Evolutionary conservation across 2,113 vertebrate genomes (phyloP).

Genomic region (Psammodynastes pulverulentus): DNA sequence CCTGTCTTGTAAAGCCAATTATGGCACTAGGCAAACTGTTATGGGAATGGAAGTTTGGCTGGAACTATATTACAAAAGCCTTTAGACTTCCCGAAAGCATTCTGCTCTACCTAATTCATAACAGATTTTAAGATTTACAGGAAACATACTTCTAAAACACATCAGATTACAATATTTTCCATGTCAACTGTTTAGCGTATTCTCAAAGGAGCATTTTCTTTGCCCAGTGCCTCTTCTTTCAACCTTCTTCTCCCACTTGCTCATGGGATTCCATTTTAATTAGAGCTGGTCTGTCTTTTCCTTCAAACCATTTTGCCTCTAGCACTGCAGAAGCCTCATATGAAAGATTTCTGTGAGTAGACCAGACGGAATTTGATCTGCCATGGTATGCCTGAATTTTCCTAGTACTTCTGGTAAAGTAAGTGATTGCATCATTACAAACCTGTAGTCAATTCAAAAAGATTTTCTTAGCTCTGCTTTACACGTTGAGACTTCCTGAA

Average conservation of each 20-base stretch:
- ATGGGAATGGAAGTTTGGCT: constrained; percentile 20
- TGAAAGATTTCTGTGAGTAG: constrained; percentile 53
- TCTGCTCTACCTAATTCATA: constrained; percentile 55
- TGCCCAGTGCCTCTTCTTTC: constrained; percentile 37
- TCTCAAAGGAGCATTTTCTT: constrained; percentile 50
- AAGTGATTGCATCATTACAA: constrained; percentile 59
- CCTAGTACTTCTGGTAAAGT: constrained; percentile 60
- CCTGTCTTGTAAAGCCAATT: constrained; percentile 54
- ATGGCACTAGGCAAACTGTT: constrained; percentile 33
- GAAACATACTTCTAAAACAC: constrained; percentile 63
- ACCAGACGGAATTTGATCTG: constrained; percentile 59
- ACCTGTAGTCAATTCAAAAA: constrained; percentile 52
- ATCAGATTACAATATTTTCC: constrained; percentile 64
- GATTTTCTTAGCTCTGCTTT: constrained; percentile 46
- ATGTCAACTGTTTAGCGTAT: constrained; percentile 56
- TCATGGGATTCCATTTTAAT: constrained; percentile 56
- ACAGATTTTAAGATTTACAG: constrained; percentile 64
- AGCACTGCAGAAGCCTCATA: constrained; percentile 46
- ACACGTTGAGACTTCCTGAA: constrained; percentile 54
- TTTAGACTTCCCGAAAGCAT: constrained; percentile 57
- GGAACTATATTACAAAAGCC: constrained; percentile 31
- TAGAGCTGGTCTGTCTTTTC: constrained; percentile 57
- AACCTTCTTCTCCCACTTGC: constrained; percentile 53
- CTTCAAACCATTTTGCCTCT: constrained; percentile 61
- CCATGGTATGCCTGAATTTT: constrained; percentile 48